Base-by-base conservation (phyloP, 2,113 vertebrate species). In the Cyrtonyx montezumae region DNA sequence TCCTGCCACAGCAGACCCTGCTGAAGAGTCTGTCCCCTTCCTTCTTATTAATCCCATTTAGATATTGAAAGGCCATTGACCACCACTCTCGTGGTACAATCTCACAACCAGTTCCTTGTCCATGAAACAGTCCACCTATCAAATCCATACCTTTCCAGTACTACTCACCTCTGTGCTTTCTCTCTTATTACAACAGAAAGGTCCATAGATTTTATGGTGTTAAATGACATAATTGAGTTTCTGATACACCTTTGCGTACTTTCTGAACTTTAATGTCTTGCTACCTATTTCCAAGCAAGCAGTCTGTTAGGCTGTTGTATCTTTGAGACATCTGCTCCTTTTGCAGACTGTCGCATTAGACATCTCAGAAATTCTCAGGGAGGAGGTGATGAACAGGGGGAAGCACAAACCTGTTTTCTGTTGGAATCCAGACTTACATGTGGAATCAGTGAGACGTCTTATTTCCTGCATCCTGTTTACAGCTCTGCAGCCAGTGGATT, bases 381-480 rank as follows among this genome's bases (percentile, higher is more conserved):
- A 37, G 37, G 37, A 37, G 37, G 37, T 37, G 37, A 37, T 37
- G 37, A 37, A 37, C 37, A 37, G 48, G 37, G 36, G 11, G 26
- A 4, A 91, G 17, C 14, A 73, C 32, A 84, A 87, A 23, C 58
- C 40, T 91, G 32, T 62, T 48, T 84, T 79, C n/a, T 79, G 34
- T 46, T n/a, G 62, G 75, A 89, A 37, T 89, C 34, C 58, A 79
- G 82, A 76, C 59, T 55, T 68, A 37, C 58, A 70, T 63, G 81
- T 91, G 91, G 65, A 89, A 87, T 81, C 78, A 37, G 81, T 84
- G 87, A 94, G 65, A 66, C 1, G 0, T 56, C 80, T 84, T 79
- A 88, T 91, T 94, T 93, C 86, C 73, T 83, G 71, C 49, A 42
- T 87, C 67, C 76, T 69, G 40, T 80, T 90, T 76, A 40, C 1